Evolutionary conservation across 2,797 vertebrate genomes (phyloP), one percentile per base, ranked within the genome.

Genomic region (Arrhamphus sclerolepis): DNA sequence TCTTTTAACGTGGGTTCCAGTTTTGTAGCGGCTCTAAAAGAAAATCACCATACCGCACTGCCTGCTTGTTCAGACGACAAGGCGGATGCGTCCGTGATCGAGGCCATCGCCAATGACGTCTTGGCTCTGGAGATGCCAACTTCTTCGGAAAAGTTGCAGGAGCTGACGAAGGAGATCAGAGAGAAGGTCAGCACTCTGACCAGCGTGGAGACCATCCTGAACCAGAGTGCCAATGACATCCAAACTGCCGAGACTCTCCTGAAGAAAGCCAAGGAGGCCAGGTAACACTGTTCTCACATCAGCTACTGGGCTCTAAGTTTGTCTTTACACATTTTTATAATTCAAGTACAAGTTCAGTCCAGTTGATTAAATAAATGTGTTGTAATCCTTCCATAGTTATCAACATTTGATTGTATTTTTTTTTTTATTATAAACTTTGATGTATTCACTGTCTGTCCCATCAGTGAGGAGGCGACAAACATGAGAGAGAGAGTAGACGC

Each of bases 111-210:
- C 66, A 96, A 94, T 17, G 95, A 98, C 85, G 97, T 99, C 46
- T 18, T 99, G 81, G 93, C 92, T 66, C 91, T 99, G 94, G 91
- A 95, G 84, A 95, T 99, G 95, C 97, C 97, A 2, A 94, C 94
- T 22, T 95, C 94, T 0, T 83, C 95, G 0, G 76, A 92, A 48
- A 95, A 95, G 83, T 88, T 99, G 66, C 92, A 94, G 57, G 90
- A 94, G 41, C 81, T 99, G 76, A 97, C 96, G 0, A 72, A 90
- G 31, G 96, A 96, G 66, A 99, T 99, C 72, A 89, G 86, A 16
- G 94, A 95, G 50, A 94, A 94, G 39, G 97, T 99, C 11, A 86
- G 90, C 75, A 91, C 91, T 54, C 94, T 99, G 80, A 95, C 94
- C 72, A 92, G 93, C 46, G 98, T 99, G 13, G 97, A 99, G 63